These are phyloP conservation scores for Vulpes ferrilata DNA, from an alignment of 2,113 vertebrate genomes.

Conservation along the genomic window DNA sequence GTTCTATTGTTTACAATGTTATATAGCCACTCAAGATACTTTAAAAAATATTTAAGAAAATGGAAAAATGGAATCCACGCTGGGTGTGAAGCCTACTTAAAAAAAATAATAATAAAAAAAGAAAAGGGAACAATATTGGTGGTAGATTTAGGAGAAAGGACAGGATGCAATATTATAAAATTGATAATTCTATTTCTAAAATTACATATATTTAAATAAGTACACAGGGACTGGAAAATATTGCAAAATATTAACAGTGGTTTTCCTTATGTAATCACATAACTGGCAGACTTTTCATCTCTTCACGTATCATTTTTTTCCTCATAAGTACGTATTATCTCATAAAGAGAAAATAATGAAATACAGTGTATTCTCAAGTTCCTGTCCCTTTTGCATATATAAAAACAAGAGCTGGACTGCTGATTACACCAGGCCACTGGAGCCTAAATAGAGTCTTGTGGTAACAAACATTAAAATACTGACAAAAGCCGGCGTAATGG, in stretches of 20 bases:
- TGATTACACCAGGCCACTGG: background rate
- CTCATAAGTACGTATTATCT: background rate
- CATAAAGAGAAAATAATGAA: background rate
- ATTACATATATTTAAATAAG: background rate
- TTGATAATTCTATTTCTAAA: slow-evolving; percentile 12
- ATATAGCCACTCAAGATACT: background rate
- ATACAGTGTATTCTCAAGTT: background rate
- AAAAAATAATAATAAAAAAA: background rate
- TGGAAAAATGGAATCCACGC: background rate
- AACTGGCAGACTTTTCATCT: background rate
- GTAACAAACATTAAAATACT: background rate
- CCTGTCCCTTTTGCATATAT: background rate
- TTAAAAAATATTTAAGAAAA: slow-evolving; percentile 4
- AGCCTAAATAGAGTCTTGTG: background rate
- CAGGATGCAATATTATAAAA: background rate
- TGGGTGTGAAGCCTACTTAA: background rate
- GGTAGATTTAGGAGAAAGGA: background rate
- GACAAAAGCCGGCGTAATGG: background rate
- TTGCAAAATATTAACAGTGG: background rate
- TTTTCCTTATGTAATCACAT: background rate
- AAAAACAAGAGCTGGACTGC: background rate
- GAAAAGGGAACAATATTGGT: background rate
- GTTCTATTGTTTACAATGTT: background rate
- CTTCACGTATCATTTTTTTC: background rate
- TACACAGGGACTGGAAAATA: background rate